Base-by-base conservation (phyloP, 2,797 vertebrate species). In the Falco novaeseelandiae region DNA sequence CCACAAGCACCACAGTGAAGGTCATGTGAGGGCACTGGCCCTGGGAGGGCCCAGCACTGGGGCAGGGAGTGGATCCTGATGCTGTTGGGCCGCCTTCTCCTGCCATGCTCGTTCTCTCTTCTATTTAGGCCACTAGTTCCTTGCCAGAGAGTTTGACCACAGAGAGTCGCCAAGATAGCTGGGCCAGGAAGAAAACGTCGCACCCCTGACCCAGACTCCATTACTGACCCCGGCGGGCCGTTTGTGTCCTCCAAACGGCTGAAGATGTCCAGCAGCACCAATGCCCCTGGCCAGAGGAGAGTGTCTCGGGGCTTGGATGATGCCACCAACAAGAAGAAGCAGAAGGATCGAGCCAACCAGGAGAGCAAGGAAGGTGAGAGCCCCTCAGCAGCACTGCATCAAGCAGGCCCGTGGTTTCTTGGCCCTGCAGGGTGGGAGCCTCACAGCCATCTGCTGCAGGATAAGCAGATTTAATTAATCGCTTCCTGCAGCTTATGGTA, bases 91-190 rank as follows among this genome's bases (percentile, higher is more conserved):
- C 55, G 93, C 71, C 54, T 81, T 18, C 66, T 92, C 11, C 73
- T 89, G 84, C 93, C 91, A 89, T 1, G 1, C 52, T 81, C 2
- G 27, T 78, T 96, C 26, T 97, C 79, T 76, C 90, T 71, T 90
- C 92, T 82, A 51, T 22, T 83, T 94, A 98, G 98, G 98, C 96
- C 98, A 97, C 98, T 97, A 97, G 99, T 99, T 99, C 98, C 98
- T 98, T 99, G 98, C 98, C 98, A 97, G 98, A 99, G 98, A 98
- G 96, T 98, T 99, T 99, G 98, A 97, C 97, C 98, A 98, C 98
- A 98, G 97, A 99, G 99, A 99, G 98, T 99, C 99, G 99, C 99
- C 99, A 99, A 99, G 98, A 99, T 99, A 99, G 99, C 99, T 97
- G 99, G 99, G 98, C 99, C 99, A 96, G 98, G 99, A 98, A 99